A percentile compares a stretch with the other conserved stretches of the same genome.
These are phyloP conservation scores for Microctenopoma stevenorrisi DNA, from an alignment of 2,797 vertebrate species.

Conservation along the genomic window DNA sequence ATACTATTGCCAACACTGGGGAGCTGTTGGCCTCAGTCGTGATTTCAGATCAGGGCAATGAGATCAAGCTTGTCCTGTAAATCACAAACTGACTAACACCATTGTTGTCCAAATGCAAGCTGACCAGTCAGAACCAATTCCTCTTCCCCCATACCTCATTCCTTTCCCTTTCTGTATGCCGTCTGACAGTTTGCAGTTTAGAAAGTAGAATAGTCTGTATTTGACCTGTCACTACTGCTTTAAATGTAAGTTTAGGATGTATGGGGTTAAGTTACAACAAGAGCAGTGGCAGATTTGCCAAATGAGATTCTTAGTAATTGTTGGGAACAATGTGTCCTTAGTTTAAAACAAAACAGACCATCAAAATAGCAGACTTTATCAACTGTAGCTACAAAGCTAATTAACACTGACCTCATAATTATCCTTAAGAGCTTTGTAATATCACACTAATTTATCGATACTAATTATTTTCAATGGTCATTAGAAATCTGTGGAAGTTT, in stretches of 20 bases:
- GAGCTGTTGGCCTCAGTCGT: constrained; percentile 16
- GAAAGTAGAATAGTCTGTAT: background rate
- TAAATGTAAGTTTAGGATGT: background rate
- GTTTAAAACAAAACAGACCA: background rate
- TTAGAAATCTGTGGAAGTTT: background rate
- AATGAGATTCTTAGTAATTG: background rate
- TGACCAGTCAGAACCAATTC: background rate
- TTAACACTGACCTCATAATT: background rate
- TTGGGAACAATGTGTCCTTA: background rate
- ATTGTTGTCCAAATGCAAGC: constrained; percentile 15
- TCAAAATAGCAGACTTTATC: background rate
- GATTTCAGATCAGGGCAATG: constrained; percentile 13
- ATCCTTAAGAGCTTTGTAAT: background rate
- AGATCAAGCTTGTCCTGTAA: constrained; percentile 30
- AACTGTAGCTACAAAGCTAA: background rate
- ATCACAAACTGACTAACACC: constrained; percentile 17
- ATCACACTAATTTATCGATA: background rate
- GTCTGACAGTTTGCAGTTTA: background rate
- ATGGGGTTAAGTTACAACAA: background rate
- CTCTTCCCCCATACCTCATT: too few species aligned
- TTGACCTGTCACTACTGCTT: background rate
- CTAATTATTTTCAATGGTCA: background rate
- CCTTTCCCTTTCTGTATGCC: background rate
- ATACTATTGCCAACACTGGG: constrained; percentile 16
- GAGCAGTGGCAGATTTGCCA: background rate